A percentile compares a stretch with the other conserved stretches of the same genome.
Evolutionary conservation across 2,888 invertebrate genomes (phyloP).

Genomic region (Eupithecia subfuscata): DNA sequence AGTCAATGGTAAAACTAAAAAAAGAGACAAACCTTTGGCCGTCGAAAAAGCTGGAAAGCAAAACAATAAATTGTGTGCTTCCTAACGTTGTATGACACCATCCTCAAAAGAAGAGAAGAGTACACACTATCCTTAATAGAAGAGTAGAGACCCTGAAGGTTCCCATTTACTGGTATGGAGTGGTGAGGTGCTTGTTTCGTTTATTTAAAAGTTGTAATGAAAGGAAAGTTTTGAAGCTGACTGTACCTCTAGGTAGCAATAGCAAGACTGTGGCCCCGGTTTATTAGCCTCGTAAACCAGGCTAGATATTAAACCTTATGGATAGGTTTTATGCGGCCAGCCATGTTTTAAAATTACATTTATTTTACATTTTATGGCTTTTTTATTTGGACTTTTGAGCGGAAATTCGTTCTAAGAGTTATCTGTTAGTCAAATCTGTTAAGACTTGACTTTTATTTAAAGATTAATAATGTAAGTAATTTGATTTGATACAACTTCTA

Average conservation of each 20-base stretch:
- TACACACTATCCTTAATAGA: neutral
- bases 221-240: neutral
- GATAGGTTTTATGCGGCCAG: conserved; percentile 9
- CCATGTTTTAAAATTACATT: conserved; percentile 17
- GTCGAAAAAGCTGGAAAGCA: neutral
- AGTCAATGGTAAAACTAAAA: neutral
- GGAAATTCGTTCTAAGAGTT: neutral
- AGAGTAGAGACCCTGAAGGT: too few species aligned
- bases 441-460: neutral
- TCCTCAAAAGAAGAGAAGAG: too few species aligned
- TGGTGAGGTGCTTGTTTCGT: neutral
- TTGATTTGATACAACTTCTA: neutral
- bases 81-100: neutral
- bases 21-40: neutral
- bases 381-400: conserved; percentile 5
- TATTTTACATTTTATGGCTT: conserved; percentile 15
- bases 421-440: too few species aligned
- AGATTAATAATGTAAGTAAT: neutral
- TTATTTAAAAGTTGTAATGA: neutral
- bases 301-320: conserved; percentile 60
- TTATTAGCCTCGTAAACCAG: conserved; percentile 71
- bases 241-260: conserved; percentile 10
- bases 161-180: too few species aligned
- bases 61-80: neutral
- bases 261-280: conserved; percentile 39